Percentiles rank a stretch among this genome's conserved stretches.
These are phyloP conservation scores for Montipora capitata DNA, from an alignment of 92 coral and sea anemone genomes.

Conservation along the genomic window DNA sequence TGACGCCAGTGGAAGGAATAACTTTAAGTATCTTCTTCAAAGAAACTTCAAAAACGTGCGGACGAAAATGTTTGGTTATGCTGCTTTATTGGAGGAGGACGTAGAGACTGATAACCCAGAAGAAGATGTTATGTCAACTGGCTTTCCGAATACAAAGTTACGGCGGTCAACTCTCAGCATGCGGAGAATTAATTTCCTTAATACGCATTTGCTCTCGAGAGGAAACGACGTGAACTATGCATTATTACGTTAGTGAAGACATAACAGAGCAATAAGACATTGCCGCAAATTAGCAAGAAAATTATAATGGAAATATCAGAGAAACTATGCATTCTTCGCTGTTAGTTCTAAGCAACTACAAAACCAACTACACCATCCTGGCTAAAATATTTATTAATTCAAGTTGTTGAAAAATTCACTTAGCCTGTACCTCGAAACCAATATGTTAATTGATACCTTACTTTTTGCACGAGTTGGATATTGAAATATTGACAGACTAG, in stretches of 20 bases:
- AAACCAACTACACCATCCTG: no score
- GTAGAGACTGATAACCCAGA: neutral
- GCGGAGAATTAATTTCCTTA: constrained; percentile 7
- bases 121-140: neutral
- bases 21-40: neutral
- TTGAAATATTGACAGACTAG: no score
- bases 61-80: constrained; percentile 24
- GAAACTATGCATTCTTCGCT: no score
- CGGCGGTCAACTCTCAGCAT: neutral
- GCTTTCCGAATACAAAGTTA: neutral
- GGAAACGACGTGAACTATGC: constrained; percentile 13
- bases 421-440: no score
- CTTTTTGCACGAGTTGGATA: no score
- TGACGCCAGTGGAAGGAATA: neutral
- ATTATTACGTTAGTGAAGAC: constrained; percentile 13
- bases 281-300: constrained; percentile 10
- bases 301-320: neutral
- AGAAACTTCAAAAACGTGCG: neutral
- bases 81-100: constrained; percentile 11
- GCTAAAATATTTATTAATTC: no score
- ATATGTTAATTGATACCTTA: no score
- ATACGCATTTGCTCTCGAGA: neutral
- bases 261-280: constrained; percentile 19
- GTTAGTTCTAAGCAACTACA: no score
- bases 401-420: no score